Evolutionary conservation across 2,113 vertebrate genomes (phyloP).

Genomic region (Ophiodon elongatus): DNA sequence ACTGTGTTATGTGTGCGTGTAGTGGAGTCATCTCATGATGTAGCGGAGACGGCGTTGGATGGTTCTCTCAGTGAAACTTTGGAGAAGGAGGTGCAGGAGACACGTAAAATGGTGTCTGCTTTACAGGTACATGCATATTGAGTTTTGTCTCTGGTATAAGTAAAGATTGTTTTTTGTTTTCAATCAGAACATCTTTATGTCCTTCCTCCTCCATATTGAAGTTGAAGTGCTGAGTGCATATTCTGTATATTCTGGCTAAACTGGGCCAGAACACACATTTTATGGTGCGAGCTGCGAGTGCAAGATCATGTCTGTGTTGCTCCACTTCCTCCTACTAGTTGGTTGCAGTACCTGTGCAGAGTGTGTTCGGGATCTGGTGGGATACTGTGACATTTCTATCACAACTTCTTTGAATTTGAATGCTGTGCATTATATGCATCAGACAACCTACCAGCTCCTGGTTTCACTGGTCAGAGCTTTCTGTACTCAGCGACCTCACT

Average conservation of each 20-base stretch:
- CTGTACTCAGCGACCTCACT: not conserved
- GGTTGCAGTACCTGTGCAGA: not conserved
- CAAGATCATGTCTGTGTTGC: too few species aligned
- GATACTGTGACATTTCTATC: not conserved
- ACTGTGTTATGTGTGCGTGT: not conserved
- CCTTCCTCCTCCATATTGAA: not conserved
- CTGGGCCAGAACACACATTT: too few species aligned
- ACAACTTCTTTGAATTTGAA: too few species aligned
- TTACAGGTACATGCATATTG: constrained; percentile 73
- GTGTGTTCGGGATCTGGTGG: not conserved
- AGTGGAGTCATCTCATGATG: constrained; percentile 48
- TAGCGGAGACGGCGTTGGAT: constrained; percentile 81
- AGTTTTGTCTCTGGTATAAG: not conserved
- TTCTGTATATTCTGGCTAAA: not conserved
- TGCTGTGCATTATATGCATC: not conserved
- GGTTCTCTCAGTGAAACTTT: constrained; percentile 90
- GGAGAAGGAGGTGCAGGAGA: constrained; percentile 96
- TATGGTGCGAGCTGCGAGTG: too few species aligned
- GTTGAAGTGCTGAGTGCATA: not conserved
- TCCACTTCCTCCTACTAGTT: not conserved
- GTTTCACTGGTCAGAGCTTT: constrained; percentile 11
- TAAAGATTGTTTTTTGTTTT: not conserved
- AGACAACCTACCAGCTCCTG: not conserved
- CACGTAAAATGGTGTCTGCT: constrained; percentile 95
- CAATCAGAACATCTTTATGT: not conserved